phyloP scores from a whole-genome alignment of 2,113 vertebrate species.

The Felis chaus region DNA sequence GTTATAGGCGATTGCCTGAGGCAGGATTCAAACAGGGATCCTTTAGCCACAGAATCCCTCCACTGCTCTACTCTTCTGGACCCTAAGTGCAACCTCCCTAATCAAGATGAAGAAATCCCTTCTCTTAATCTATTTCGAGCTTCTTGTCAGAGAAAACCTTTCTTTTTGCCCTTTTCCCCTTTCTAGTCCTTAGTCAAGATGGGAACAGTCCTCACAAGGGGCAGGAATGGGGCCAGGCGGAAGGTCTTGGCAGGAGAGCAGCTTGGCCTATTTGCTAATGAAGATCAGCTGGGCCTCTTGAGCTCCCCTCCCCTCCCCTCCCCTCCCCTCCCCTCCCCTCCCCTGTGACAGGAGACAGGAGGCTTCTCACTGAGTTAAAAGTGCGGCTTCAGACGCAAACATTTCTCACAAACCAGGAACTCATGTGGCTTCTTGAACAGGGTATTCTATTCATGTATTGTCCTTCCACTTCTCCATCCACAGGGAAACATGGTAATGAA shows the following conservation, averaged over 20 bases:
- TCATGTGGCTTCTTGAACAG: not conserved
- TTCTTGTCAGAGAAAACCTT: not conserved
- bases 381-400: not conserved
- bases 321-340: not conserved
- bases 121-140: not conserved
- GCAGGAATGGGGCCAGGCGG: constrained; percentile 6
- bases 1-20: not conserved
- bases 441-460: not conserved
- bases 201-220: constrained; percentile 10
- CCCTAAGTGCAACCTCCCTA: not conserved
- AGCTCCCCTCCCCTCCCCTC: not conserved
- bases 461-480: not conserved
- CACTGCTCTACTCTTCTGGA: not conserved
- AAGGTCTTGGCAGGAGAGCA: constrained; percentile 4
- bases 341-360: not conserved
- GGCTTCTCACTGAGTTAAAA: not conserved
- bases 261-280: constrained; percentile 40
- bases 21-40: not conserved
- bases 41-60: not conserved
- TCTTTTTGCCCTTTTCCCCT: not conserved
- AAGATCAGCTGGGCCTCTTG: constrained; percentile 48
- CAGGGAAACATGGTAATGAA: not conserved
- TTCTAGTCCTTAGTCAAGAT: not conserved
- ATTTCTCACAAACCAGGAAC: not conserved
- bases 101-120: not conserved